phyloP scores from a whole-genome alignment of 1,140 invertebrate species.

The Drosophila bocki region DNA sequence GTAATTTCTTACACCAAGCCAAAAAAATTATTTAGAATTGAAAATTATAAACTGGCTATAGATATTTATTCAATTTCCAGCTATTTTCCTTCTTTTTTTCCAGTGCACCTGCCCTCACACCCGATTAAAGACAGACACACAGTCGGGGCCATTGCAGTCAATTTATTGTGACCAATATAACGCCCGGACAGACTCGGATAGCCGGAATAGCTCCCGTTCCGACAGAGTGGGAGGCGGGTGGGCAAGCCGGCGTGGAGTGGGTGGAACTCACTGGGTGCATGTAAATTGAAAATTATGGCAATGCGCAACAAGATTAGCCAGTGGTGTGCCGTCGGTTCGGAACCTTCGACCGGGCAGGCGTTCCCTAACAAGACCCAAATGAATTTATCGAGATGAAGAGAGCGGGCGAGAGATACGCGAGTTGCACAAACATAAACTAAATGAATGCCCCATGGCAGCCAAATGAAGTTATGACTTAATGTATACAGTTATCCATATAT shows the following conservation, averaged over 20 bases:
- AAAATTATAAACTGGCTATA: background rate
- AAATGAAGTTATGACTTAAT: conserved; percentile 80
- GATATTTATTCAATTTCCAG: background rate
- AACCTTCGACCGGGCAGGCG: conserved; percentile 7
- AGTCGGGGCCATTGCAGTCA: conserved; percentile 47
- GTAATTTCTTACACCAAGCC: background rate
- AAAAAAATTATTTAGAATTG: background rate
- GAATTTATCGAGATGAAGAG: conserved; percentile 56
- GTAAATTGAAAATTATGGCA: conserved; percentile 84
- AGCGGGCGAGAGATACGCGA: conserved; percentile 23
- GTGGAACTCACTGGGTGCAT: conserved; percentile 53
- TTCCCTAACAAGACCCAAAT: conserved; percentile 56
- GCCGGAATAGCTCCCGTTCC: conserved; percentile 22
- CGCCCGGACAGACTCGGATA: conserved; percentile 48
- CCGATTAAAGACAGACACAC: conserved; percentile 26
- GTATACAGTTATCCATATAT: conserved; percentile 36
- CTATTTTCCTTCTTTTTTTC: background rate
- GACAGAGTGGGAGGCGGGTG: background rate
- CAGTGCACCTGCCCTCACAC: conserved; percentile 23
- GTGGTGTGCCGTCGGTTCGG: conserved; percentile 28
- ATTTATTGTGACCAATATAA: conserved; percentile 81
- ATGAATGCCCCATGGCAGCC: conserved; percentile 66
- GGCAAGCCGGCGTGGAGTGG: conserved; percentile 4
- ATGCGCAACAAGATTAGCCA: conserved; percentile 83
- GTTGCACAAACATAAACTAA: conserved; percentile 62